Evolutionary conservation across 1,140 invertebrate genomes (phyloP).

Genomic region (Spodoptera litura): DNA sequence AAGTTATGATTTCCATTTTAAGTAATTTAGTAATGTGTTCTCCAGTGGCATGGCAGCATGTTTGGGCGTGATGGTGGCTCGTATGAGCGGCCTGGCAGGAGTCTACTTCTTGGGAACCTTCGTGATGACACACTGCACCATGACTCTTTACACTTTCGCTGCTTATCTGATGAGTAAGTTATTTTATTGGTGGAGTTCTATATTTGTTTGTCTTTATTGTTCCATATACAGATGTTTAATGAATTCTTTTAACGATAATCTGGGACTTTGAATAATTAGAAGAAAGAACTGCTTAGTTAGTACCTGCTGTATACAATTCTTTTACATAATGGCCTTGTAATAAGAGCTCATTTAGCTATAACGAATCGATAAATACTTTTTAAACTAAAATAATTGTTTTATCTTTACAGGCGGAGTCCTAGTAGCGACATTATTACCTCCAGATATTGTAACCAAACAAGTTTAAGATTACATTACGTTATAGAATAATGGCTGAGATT

Average conservation of each 20-base stretch:
- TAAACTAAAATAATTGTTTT: background rate
- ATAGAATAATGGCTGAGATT: too few relatives aligned
- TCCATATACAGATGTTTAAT: too few relatives aligned
- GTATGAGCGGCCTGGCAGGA: constrained; percentile 50
- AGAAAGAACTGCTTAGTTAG: too few relatives aligned
- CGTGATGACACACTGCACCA: constrained; percentile 53
- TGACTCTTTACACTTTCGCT: constrained; percentile 49
- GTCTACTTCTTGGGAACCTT: constrained; percentile 55
- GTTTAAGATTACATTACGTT: background rate
- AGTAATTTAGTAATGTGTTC: too few relatives aligned
- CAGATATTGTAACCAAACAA: background rate
- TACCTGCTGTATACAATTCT: too few relatives aligned
- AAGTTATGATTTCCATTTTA: too few relatives aligned
- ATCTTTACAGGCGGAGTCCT: background rate
- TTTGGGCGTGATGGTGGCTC: constrained; percentile 61
- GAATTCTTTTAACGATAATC: too few relatives aligned
- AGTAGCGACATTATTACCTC: background rate
- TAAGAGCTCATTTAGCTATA: too few relatives aligned
- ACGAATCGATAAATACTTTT: too few relatives aligned
- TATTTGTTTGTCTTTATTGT: too few relatives aligned
- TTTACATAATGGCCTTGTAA: too few relatives aligned
- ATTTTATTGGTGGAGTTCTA: background rate
- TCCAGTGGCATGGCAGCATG: constrained; percentile 63
- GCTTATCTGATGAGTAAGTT: constrained; percentile 52
- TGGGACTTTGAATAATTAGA: too few relatives aligned